Base-by-base conservation (phyloP, 2,797 vertebrate genomes). In the Falco rusticolus region DNA sequence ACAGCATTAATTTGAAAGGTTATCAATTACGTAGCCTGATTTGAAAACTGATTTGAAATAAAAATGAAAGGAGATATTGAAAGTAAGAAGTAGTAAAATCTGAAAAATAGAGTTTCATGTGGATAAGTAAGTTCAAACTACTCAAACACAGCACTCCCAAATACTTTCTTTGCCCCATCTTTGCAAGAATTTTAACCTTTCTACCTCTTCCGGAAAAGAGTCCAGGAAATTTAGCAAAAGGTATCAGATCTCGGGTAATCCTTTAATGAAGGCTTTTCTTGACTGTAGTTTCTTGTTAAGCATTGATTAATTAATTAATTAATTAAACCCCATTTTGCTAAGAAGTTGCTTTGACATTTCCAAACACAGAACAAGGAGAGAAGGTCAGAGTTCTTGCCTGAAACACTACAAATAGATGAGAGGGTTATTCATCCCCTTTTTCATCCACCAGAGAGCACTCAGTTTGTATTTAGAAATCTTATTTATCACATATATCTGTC, bases 361-460 rank as follows among this genome's bases (percentile, higher is more conserved):
- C 59, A 94, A 90, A 86, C 31, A 85, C 2, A 76, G 70, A 95
- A 87, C 25, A 79, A 72, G 63, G 43, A 0, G 1, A 87, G 57
- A 91, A 94, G 60, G 74, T 93, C 89, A 86, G 72, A 86, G 20
- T n/a, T 88, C 43, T 91, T 92, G 61, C 43, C 87, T 94, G 87
- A 85, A 95, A 81, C 45, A 33, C 24, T 82, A 68, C 60, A 87
- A 82, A 29, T 28, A 82, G 22, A 51, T n/a, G 54, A 90, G 64
- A 80, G 48, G 43, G 48, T 50, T 60, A 22, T 71, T 94, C 14
- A 31, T 78, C n/a, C 25, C 8, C 11, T 37, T 69, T 25, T 79
- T 95, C 20, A 57, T 56, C 59, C 34, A 43, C 34, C 48, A 91
- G 85, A 87, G 87, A 41, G 8, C 25, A 65, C 25, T 37, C 29